Evolutionary conservation across 2,113 vertebrate genomes (phyloP).

Genomic region (Camarhynchus parvulus): DNA sequence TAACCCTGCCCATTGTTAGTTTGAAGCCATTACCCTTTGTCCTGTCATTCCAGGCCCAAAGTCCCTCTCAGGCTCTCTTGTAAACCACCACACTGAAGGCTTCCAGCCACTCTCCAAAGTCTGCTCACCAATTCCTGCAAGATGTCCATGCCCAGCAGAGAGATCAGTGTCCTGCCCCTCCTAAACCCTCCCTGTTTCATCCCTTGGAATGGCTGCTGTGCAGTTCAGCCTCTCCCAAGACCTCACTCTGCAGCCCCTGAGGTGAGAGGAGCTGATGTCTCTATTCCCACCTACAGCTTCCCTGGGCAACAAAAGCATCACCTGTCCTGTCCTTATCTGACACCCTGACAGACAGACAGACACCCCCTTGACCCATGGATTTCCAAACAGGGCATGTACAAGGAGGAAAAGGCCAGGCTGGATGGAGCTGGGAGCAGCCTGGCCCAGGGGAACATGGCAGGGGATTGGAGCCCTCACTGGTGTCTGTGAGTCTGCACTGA

Average conservation of each 20-base stretch:
- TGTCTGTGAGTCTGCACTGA: not conserved
- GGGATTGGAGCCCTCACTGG: not conserved
- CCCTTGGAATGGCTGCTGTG: fast-evolving
- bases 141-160: not conserved
- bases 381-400: not conserved
- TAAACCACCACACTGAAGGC: not conserved
- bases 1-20: not conserved
- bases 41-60: not conserved
- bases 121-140: not conserved
- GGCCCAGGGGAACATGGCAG: not conserved
- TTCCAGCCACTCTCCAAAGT: not conserved
- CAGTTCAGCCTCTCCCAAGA: not conserved
- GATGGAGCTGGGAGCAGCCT: not conserved
- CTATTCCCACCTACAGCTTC: not conserved
- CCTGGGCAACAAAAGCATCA: not conserved
- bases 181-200: no score
- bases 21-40: not conserved
- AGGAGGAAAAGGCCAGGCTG: not conserved
- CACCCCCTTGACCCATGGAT: not conserved
- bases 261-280: fast-evolving
- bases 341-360: not conserved
- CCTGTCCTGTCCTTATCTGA: not conserved
- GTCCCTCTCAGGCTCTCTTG: not conserved
- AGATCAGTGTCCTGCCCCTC: not conserved
- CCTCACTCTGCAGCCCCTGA: not conserved